Evolutionary conservation across 2,113 vertebrate genomes (phyloP).

Genomic region (Chlamydotis undulata): DNA sequence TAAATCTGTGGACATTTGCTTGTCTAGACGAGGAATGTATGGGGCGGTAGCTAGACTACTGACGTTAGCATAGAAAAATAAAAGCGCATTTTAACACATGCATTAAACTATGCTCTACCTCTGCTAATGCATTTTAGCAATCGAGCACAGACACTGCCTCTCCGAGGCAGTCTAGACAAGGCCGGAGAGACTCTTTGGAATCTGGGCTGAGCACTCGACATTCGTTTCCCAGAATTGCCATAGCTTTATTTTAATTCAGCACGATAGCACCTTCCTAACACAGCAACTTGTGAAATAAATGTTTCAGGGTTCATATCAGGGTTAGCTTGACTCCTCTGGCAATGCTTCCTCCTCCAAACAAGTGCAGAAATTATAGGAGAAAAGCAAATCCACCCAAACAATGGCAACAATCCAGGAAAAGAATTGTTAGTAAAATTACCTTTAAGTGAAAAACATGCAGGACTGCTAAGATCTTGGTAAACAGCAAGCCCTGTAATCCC

Average conservation of each 20-base stretch:
- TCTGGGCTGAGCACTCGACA: background rate
- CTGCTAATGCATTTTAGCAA: background rate
- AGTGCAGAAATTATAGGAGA: background rate
- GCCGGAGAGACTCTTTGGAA: background rate
- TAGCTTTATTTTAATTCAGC: background rate
- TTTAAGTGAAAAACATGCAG: background rate
- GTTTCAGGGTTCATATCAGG: background rate
- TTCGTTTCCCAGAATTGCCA: background rate
- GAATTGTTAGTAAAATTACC: background rate
- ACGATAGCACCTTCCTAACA: background rate
- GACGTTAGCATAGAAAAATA: fast-evolving
- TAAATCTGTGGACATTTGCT: background rate
- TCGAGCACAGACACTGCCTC: background rate
- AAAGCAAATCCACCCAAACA: background rate
- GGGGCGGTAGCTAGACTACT: background rate
- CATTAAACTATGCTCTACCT: background rate
- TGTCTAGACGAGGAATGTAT: background rate
- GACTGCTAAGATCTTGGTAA: background rate
- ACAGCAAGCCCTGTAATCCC: background rate
- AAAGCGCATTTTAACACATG: background rate
- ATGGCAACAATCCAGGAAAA: background rate
- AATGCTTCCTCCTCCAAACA: background rate
- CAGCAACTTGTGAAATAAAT: background rate
- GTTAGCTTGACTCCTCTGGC: background rate
- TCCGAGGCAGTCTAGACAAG: background rate